Base-by-base conservation (phyloP, 2,888 invertebrate species). In the Dysmachus trigonus region DNA sequence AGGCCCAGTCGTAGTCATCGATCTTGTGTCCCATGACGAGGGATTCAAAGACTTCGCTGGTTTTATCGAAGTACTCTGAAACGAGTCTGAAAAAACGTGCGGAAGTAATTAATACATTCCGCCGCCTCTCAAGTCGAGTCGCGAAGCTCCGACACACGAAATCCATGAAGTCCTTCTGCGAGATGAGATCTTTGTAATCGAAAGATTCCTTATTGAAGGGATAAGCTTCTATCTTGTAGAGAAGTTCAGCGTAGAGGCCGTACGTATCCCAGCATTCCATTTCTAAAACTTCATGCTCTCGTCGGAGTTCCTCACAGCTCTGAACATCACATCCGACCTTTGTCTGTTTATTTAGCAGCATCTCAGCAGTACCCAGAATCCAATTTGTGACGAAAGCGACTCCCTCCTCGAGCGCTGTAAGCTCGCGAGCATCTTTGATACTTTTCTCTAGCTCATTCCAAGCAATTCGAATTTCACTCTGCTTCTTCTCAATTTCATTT, bases 111-210 rank as follows among this genome's bases (percentile, higher is more conserved):
- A 96, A 92, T 73, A 96, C 93, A 90, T 95, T 96, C 86, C 96
- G 93, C 62, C 97, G 92, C 62, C 95, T 93, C 90, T 96, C 96
- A 85, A 96, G 92, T 15, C 96, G 93, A 38, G 94, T 94, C 0
- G 96, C 96, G 90, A 96, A 96, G 89, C 95, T 95, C 86, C 95
- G 94, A 89, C 96, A 96, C 0, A 96, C 95, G 87, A 95, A 96
- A 91, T 96, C 96, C 95, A 97, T 96, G 90, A 96, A 96, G 90
- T 96, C 96, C 87, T 95, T 93, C 89, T 96, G 95, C 0, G 95
- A 95, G 87, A 94, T 92, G 77, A 97, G 92, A 91, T 96, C 96
- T 89, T 93, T 94, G 72, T 93, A 93, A 72, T 92, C 92, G 38
- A 89, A 87, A 8, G 89, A 90, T 84, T 90, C 91, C 77, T 92